These are phyloP conservation scores for Camponotus pennsylvanicus DNA, from an alignment of 1,140 invertebrate genomes.

Conservation along the genomic window DNA sequence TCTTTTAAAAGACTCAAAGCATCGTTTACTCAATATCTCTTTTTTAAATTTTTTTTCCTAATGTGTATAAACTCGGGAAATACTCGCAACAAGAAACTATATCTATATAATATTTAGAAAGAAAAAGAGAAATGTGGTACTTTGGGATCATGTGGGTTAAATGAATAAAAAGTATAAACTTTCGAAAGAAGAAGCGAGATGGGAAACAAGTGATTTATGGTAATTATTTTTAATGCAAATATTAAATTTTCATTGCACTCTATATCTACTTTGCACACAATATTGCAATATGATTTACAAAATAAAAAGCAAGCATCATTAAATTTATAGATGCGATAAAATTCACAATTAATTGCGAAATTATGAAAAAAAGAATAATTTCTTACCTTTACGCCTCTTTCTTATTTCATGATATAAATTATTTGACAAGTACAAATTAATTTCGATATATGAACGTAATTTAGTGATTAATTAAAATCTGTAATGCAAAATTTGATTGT, in stretches of 20 bases:
- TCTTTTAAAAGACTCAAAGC: background rate
- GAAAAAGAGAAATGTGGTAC: background rate
- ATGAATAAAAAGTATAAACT: background rate
- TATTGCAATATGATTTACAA: constrained; percentile 30
- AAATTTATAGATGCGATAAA: background rate
- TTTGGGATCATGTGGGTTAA: constrained; percentile 16
- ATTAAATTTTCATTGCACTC: constrained; percentile 39
- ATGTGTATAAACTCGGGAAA: background rate
- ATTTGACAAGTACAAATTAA: background rate
- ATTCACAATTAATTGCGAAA: constrained; percentile 6
- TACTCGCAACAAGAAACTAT: background rate
- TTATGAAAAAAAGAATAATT: background rate
- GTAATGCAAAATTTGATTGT: background rate
- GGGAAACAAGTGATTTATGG: constrained; percentile 20
- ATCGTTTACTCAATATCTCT: background rate
- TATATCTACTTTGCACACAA: constrained; percentile 14
- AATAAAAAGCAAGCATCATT: constrained; percentile 15
- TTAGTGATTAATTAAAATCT: constrained; percentile 16
- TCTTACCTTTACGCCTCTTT: background rate
- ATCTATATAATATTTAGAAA: background rate
- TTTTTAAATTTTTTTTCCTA: background rate
- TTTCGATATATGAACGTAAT: background rate
- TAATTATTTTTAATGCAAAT: constrained; percentile 25
- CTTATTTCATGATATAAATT: background rate
- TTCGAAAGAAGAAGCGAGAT: background rate